A percentile compares a stretch with the other conserved stretches of the same genome.
These are phyloP conservation scores for Oscheius myriophilus DNA, from an alignment of 2,888 invertebrate genomes.

Conservation along the genomic window DNA sequence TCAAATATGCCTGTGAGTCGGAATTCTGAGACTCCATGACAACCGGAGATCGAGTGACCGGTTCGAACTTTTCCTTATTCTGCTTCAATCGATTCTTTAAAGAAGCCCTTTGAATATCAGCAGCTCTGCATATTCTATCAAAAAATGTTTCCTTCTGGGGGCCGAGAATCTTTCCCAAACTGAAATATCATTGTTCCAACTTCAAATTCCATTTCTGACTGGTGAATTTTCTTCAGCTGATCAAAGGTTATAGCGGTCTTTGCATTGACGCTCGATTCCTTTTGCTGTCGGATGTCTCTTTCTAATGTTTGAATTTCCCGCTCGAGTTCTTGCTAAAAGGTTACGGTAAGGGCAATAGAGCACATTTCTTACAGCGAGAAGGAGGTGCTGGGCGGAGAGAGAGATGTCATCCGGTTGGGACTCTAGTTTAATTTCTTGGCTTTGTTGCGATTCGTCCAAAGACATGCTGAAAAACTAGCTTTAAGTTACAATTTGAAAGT, in stretches of 20 bases:
- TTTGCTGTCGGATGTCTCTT: slow-evolving; percentile 51
- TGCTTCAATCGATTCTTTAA: slow-evolving; percentile 56
- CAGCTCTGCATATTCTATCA: slow-evolving; percentile 55
- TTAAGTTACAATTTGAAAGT: too few species aligned
- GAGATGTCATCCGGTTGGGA: slow-evolving; percentile 14
- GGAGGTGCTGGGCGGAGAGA: slow-evolving; percentile 19
- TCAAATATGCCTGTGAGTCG: slow-evolving; percentile 34
- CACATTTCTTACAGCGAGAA: slow-evolving; percentile 15
- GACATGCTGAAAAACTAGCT: slow-evolving; percentile 9
- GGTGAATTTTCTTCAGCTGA: slow-evolving; percentile 50
- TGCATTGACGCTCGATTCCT: slow-evolving; percentile 53
- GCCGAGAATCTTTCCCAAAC: slow-evolving; percentile 47
- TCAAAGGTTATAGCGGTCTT: slow-evolving; percentile 57
- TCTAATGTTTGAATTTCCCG: slow-evolving; percentile 48
- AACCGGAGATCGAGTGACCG: background rate
- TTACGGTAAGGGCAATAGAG: background rate
- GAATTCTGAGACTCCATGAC: slow-evolving; percentile 6
- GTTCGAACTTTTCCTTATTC: slow-evolving; percentile 47
- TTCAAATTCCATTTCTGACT: slow-evolving; percentile 29
- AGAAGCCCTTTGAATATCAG: slow-evolving; percentile 55
- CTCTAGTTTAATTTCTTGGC: slow-evolving; percentile 16
- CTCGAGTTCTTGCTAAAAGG: slow-evolving; percentile 40
- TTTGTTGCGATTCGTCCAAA: slow-evolving; percentile 11
- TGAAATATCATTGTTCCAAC: slow-evolving; percentile 26
- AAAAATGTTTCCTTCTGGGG: slow-evolving; percentile 51